Base-by-base conservation (phyloP, 2,888 invertebrate genomes). In the Lepeophtheirus nordmannii region DNA sequence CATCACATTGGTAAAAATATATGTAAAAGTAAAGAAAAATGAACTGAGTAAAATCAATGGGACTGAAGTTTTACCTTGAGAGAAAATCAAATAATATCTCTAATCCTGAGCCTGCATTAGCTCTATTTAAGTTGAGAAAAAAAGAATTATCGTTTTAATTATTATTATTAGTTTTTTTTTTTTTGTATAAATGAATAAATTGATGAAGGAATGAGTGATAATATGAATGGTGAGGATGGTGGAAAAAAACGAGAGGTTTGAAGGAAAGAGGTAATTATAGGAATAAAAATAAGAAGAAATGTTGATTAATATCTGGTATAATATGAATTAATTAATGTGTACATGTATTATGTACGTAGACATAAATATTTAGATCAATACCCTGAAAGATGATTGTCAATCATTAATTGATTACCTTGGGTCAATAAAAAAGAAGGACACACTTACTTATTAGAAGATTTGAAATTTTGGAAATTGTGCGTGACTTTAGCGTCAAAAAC, bases 401-500 rank as follows among this genome's bases (percentile, higher is more conserved):
- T 30, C 2, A 30, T 30, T 30, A 5, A 30, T 30, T 5, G 30
- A 30, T n/a, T 30, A 30, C 30, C 30, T 30, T 7, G 8, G 1
- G 1, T 11, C 5, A 53, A 14, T 9, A 10, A 57, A 62, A 57
- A 14, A 8, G 22, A 17, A 46, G 1, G 60, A 38, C n/a, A 23
- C 12, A 17, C 53, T 46, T 46, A 46, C 53, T 46, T 46, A 17
- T 46, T 46, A 5, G 53, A 17, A 46, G 53, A 46, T 46, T 46
- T 46, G 53, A 46, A 46, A 70, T 84, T 82, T 70, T 85, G 85
- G 75, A 89, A 90, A 85, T 88, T 87, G 70, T 85, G 83, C 1
- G 92, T 91, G 70, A 86, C 86, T 73, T 87, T 83, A 10, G 91
- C 91, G 75, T 92, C 92, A 73, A 86, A 89, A 1, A 91, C 86